Evolutionary conservation across 2,113 vertebrate genomes (phyloP), one percentile per base, ranked within the genome.

Genomic region (Oncorhynchus kisutch): DNA sequence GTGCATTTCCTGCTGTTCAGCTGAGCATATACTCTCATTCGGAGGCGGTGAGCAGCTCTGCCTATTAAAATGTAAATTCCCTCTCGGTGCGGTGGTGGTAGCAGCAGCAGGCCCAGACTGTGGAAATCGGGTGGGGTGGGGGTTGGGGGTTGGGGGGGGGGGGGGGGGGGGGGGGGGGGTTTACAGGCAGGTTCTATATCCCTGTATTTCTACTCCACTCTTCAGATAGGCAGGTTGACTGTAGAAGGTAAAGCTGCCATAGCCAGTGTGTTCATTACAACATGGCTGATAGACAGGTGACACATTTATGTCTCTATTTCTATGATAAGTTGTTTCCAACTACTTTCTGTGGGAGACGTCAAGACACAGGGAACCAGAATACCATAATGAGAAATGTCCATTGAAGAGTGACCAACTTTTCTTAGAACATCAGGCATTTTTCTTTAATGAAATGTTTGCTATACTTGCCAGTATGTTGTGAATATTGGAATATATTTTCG

Each of bases 1-100:
- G 84, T 90, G 90, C 86, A 76, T 91, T 92, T 91, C 90, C 89
- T 81, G 90, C 92, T 92, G 92, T 90, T 93, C 82, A 90, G 89
- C 91, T 91, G 88, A 92, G 90, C 91, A 91, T 89, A 89, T 88
- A 91, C 87, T 82, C 88, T 93, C 89, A 91, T 92, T 92, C 89
- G 54, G 87, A 90, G 90, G 88, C 85, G 88, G 87, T 85, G 87
- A 89, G 88, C 88, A 86, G 91, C 91, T 91, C 90, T 91, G 90
- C 91, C 92, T 94, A 94, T 94, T 94, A 94, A 94, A 94, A 94
- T 94, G 93, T 93, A 94, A 94, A 94, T 94, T 94, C 92, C 85
- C 86, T 90, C 89, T 90, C 84, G 74, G 86, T 91, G 91, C 87
- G 85, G 88, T 20, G 49, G 77, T 45, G 39, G 39, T 11, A 45